Evolutionary conservation across 2,888 invertebrate species (phyloP).

Genomic region (Beris chalybata): DNA sequence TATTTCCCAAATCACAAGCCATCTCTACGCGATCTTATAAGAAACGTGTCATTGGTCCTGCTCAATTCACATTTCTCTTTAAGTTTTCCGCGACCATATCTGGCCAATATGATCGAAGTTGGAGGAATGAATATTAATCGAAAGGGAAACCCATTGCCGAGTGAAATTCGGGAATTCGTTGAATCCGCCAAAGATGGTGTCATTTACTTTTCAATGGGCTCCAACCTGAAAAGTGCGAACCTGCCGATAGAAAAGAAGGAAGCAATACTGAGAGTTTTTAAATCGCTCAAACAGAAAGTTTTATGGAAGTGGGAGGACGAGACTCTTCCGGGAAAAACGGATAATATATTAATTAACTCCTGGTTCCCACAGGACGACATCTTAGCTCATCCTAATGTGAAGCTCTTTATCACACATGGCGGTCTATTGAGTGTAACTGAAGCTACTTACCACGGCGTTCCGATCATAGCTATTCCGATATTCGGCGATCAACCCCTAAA

Average conservation of each 20-base stretch:
- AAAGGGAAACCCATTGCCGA: constrained; percentile 31
- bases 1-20: constrained; percentile 46
- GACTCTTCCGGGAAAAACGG: constrained; percentile 48
- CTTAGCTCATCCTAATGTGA: constrained; percentile 57
- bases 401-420: constrained; percentile 58
- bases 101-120: constrained; percentile 49
- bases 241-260: background rate
- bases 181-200: constrained; percentile 48
- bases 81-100: constrained; percentile 50
- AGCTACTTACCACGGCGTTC: constrained; percentile 57
- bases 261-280: constrained; percentile 9
- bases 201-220: constrained; percentile 51
- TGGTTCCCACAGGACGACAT: constrained; percentile 59
- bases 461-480: constrained; percentile 59
- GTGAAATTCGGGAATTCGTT: constrained; percentile 45
- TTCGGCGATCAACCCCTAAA: constrained; percentile 60
- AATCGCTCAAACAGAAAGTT: constrained; percentile 52
- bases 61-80: constrained; percentile 52
- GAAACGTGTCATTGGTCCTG: constrained; percentile 49
- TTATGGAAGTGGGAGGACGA: constrained; percentile 57
- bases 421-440: constrained; percentile 59
- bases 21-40: constrained; percentile 44
- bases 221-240: constrained; percentile 23
- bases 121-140: constrained; percentile 39
- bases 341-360: constrained; percentile 51